Percentiles rank a stretch among this genome's conserved stretches.
phyloP scores from a whole-genome alignment of 2,113 vertebrate genomes.

The Chrysochloris asiatica region DNA sequence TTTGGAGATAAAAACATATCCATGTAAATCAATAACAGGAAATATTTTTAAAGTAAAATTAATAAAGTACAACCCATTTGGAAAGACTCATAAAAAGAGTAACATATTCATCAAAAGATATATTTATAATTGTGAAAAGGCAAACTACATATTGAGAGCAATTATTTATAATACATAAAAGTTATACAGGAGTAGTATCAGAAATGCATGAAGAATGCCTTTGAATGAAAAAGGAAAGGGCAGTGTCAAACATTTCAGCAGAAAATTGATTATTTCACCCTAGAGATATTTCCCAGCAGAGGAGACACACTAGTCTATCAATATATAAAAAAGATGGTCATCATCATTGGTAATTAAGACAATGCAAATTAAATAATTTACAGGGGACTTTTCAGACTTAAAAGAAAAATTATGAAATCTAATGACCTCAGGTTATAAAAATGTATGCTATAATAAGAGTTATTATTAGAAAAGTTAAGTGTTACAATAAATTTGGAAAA shows the following conservation, averaged over 20 bases:
- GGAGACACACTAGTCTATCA: neutral
- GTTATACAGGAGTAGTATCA: neutral
- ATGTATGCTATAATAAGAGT: neutral
- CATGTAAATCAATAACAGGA: neutral
- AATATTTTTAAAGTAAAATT: neutral
- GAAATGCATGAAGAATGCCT: no score
- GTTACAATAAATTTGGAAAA: neutral
- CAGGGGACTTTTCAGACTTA: neutral
- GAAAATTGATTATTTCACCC: neutral
- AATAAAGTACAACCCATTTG: no score
- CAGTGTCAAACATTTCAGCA: neutral
- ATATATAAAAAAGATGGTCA: neutral
- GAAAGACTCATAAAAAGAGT: neutral
- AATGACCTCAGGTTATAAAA: neutral
- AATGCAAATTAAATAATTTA: neutral
- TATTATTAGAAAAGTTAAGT: neutral
- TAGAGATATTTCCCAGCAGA: neutral
- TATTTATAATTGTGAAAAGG: neutral
- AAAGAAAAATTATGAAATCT: neutral
- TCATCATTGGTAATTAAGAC: neutral
- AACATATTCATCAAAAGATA: neutral
- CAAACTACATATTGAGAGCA: neutral
- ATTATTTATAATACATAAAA: neutral
- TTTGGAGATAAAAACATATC: neutral
- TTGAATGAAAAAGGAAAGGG: neutral